A percentile compares a stretch with the other conserved stretches of the same genome.
Evolutionary conservation across 2,113 vertebrate species (phyloP).

Genomic region (Cheilinus undulatus): DNA sequence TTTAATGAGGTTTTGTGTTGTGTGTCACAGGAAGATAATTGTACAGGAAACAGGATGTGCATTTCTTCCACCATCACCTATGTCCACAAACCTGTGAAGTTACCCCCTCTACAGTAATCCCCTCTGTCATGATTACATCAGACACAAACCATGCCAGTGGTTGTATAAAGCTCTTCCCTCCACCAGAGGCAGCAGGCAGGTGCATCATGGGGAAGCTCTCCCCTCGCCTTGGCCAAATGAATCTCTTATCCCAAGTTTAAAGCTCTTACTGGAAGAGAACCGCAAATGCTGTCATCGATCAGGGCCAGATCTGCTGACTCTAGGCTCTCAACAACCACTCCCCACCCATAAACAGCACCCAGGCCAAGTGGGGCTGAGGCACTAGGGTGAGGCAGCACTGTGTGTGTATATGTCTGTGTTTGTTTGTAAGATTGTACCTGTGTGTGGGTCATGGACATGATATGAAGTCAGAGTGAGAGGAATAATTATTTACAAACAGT

Average conservation of each 20-base stretch:
- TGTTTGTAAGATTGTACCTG: neutral
- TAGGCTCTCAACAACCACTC: slow-evolving; percentile 77
- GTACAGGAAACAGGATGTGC: neutral
- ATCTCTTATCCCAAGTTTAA: slow-evolving; percentile 74
- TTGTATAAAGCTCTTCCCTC: neutral
- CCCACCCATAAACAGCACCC: slow-evolving; percentile 74
- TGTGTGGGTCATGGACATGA: slow-evolving; percentile 5
- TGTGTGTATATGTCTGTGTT: slow-evolving; percentile 18
- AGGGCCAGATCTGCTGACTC: slow-evolving; percentile 84
- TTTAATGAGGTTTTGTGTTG: slow-evolving; percentile 3
- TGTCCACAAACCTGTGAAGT: slow-evolving; percentile 17
- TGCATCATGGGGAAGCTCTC: slow-evolving; percentile 55
- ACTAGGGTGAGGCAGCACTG: slow-evolving; percentile 49
- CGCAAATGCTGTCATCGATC: slow-evolving; percentile 84
- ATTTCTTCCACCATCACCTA: slow-evolving; percentile 19
- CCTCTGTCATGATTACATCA: slow-evolving; percentile 27
- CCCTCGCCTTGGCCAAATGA: slow-evolving; percentile 56
- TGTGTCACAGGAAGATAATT: no score
- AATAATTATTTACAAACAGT: neutral
- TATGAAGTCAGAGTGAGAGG: slow-evolving; percentile 10
- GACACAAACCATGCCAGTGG: slow-evolving; percentile 21
- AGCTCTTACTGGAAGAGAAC: slow-evolving; percentile 85
- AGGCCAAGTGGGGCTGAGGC: slow-evolving; percentile 70
- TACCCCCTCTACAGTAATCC: neutral
- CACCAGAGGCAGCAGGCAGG: slow-evolving; percentile 41